These are phyloP conservation scores for Lophura nycthemera DNA, from an alignment of 2,113 vertebrate genomes.

Conservation along the genomic window DNA sequence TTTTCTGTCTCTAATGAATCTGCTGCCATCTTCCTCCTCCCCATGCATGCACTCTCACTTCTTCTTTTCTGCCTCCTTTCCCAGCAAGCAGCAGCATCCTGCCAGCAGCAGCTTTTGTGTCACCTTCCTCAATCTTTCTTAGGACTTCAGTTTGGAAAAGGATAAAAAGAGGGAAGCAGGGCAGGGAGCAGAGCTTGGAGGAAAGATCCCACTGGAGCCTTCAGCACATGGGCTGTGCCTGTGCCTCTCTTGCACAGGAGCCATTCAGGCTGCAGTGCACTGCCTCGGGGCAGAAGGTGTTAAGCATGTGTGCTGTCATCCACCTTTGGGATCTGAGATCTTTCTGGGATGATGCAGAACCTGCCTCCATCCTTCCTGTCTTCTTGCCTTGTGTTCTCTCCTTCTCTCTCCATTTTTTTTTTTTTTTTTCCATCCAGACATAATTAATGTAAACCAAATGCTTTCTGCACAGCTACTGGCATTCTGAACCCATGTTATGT, in stretches of 20 bases:
- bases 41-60: neutral
- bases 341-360: neutral
- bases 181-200: rapidly evolving
- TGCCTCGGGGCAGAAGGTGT: neutral
- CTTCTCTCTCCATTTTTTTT: neutral
- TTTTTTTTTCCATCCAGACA: slow-evolving; percentile 14
- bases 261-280: rapidly evolving
- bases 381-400: neutral
- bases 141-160: neutral
- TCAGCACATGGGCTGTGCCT: rapidly evolving
- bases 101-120: neutral
- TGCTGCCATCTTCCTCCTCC: neutral
- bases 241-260: neutral
- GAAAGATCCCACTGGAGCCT: neutral
- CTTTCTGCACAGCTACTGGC: slow-evolving; percentile 43
- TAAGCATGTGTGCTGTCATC: neutral
- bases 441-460: slow-evolving; percentile 40
- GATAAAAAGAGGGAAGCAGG: neutral
- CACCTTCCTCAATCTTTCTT: neutral
- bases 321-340: neutral
- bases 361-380: neutral
- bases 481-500: slow-evolving; percentile 14
- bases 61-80: neutral
- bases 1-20: neutral
- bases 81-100: neutral